phyloP scores from a whole-genome alignment of 2,113 vertebrate species.

The Hypomesus transpacificus region DNA sequence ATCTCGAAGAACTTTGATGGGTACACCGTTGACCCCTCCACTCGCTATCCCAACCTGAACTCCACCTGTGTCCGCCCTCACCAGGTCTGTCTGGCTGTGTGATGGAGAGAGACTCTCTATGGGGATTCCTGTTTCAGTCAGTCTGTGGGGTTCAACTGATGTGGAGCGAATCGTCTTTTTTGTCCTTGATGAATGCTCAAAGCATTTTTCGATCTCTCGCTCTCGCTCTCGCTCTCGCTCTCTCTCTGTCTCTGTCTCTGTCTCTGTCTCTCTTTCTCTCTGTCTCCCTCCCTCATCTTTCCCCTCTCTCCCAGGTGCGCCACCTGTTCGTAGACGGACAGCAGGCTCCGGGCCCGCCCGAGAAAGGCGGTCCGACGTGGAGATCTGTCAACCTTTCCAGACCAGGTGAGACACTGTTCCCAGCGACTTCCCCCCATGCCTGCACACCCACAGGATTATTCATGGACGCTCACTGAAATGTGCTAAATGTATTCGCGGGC shows the following conservation, averaged over 20 bases:
- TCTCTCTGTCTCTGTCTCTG: not conserved
- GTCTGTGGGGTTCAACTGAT: too few species aligned
- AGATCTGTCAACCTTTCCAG: constrained; percentile 79
- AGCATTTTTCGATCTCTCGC: too few species aligned
- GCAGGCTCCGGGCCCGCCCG: constrained; percentile 64
- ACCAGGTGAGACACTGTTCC: constrained; percentile 65
- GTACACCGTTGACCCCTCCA: constrained; percentile 91
- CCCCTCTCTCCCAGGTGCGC: constrained; percentile 73
- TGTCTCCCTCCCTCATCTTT: not conserved
- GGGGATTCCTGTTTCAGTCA: not conserved
- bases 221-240: too few species aligned
- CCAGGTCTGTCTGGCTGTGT: constrained; percentile 75
- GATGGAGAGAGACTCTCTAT: not conserved
- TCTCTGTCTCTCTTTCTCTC: not conserved
- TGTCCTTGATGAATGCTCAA: too few species aligned
- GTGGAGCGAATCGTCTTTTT: too few species aligned
- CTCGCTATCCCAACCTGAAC: constrained; percentile 93
- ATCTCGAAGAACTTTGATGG: constrained; percentile 97
- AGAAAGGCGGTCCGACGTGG: constrained; percentile 67
- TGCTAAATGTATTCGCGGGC: too few species aligned
- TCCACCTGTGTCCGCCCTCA: constrained; percentile 86
- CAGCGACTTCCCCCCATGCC: too few species aligned
- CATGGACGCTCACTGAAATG: too few species aligned
- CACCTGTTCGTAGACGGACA: constrained; percentile 85
- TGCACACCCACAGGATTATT: too few species aligned